Percentiles rank a stretch among this genome's conserved stretches.
These are phyloP conservation scores for Eurytoma adleriae DNA, from an alignment of 2,888 invertebrate species.

Conservation along the genomic window DNA sequence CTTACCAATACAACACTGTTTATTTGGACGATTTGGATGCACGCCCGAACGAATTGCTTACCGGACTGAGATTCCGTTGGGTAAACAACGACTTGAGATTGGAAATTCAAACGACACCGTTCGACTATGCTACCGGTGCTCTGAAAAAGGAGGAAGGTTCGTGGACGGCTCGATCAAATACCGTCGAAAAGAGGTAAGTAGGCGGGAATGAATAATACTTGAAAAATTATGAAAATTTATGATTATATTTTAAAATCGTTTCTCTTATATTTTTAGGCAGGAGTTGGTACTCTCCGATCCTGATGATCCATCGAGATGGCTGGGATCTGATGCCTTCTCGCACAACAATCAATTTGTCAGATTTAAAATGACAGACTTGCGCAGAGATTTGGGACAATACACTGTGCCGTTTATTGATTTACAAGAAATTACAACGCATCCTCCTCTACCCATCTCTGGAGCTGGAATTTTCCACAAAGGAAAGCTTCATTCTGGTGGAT, in stretches of 20 bases:
- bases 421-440: constrained; percentile 83
- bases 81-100: constrained; percentile 90
- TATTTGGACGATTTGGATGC: constrained; percentile 88
- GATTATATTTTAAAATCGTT: background rate
- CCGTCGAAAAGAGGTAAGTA: constrained; percentile 70
- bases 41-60: constrained; percentile 83
- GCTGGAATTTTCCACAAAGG: constrained; percentile 89
- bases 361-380: constrained; percentile 84
- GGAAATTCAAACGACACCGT: constrained; percentile 87
- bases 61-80: constrained; percentile 86
- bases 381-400: constrained; percentile 87
- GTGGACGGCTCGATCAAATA: constrained; percentile 91
- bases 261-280: constrained; percentile 74
- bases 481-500: constrained; percentile 84
- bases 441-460: constrained; percentile 84
- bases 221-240: constrained; percentile 24
- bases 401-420: constrained; percentile 90
- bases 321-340: constrained; percentile 79
- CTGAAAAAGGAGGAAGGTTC: constrained; percentile 81
- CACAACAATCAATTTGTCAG: constrained; percentile 83
- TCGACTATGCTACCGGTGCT: constrained; percentile 86
- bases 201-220: background rate
- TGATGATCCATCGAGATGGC: constrained; percentile 80
- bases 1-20: constrained; percentile 85
- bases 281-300: constrained; percentile 79